Evolutionary conservation across 2,113 vertebrate genomes (phyloP).

Genomic region (Megaceryle torquata): DNA sequence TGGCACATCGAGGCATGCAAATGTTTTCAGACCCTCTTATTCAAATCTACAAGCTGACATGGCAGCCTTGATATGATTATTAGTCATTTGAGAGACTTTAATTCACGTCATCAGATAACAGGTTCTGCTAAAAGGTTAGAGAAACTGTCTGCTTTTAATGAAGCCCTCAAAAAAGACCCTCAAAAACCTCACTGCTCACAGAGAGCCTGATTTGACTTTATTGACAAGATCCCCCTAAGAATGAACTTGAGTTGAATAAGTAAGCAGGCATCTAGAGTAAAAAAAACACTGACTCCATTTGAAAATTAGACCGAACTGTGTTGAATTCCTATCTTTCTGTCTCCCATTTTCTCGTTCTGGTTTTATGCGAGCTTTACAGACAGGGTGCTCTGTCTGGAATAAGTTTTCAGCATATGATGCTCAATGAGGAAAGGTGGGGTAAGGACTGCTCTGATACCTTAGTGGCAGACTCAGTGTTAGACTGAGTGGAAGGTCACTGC

Average conservation of each 20-base stretch:
- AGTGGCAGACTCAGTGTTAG: neutral
- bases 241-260: constrained; percentile 75
- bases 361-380: constrained; percentile 2
- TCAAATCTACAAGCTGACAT: constrained; percentile 98
- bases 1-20: constrained; percentile 93
- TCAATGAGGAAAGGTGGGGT: neutral
- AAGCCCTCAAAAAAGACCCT: constrained; percentile 80
- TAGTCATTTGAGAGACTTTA: constrained; percentile 95
- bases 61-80: constrained; percentile 99
- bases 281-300: constrained; percentile 36
- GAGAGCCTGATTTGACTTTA: constrained; percentile 74
- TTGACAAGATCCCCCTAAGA: constrained; percentile 76
- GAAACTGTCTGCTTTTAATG: constrained; percentile 90
- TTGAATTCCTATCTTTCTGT: neutral
- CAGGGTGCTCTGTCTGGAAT: neutral
- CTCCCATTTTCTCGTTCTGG: neutral
- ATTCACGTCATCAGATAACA: constrained; percentile 93
- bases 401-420: neutral
- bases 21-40: constrained; percentile 97
- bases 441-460: neutral
- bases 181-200: constrained; percentile 69
- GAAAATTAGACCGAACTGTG: constrained; percentile 38
- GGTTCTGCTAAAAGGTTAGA: constrained; percentile 89
- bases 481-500: neutral
- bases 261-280: constrained; percentile 62